Percentiles rank a stretch among this genome's conserved stretches.
Evolutionary conservation across 1,140 invertebrate genomes (phyloP).

Genomic region (Charaxes varanes): DNA sequence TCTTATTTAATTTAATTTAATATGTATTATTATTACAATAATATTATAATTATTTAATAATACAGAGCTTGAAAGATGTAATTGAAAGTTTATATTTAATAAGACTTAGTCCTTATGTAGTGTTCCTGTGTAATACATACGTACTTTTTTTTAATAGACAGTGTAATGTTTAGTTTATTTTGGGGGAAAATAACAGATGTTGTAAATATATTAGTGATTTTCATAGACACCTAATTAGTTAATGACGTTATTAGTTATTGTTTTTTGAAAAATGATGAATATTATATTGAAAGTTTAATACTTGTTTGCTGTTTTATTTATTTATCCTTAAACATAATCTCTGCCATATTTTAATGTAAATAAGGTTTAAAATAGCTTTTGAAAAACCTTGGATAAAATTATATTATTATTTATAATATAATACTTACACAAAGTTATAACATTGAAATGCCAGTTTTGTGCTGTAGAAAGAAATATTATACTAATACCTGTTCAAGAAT

Average conservation of each 20-base stretch:
- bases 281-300: conserved; percentile 59
- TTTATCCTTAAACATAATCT: neutral
- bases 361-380: neutral
- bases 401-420: no score
- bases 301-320: conserved; percentile 38
- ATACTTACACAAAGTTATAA: no score
- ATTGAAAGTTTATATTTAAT: no score
- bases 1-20: no score
- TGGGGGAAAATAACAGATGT: conserved; percentile 19
- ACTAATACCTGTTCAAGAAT: no score
- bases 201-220: conserved; percentile 54
- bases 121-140: neutral
- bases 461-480: no score
- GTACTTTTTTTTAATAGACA: conserved; percentile 5
- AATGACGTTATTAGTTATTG: conserved; percentile 60
- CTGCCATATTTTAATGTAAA: neutral
- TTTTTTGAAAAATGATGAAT: conserved; percentile 65
- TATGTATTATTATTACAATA: no score
- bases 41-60: no score
- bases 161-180: conserved; percentile 8
- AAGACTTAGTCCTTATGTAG: neutral
- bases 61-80: no score
- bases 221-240: conserved; percentile 36
- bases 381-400: no score
- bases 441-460: no score